phyloP scores from a whole-genome alignment of 2,113 vertebrate species.

The Melanerpes aurifrons region DNA sequence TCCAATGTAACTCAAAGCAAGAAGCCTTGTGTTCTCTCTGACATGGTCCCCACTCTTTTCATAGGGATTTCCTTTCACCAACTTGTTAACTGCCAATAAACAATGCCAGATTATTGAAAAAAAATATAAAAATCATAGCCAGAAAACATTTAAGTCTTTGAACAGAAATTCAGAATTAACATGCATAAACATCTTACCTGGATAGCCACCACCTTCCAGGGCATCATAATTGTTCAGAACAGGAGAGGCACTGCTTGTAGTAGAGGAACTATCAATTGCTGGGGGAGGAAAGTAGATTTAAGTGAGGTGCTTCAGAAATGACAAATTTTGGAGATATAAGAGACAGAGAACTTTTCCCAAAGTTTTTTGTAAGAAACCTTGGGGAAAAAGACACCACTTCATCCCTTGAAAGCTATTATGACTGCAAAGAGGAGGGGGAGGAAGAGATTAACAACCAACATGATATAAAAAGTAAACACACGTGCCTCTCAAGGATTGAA shows the following conservation, averaged over 20 bases:
- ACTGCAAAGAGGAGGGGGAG: neutral
- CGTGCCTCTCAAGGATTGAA: neutral
- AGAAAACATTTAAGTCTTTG: neutral
- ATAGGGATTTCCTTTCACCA: neutral
- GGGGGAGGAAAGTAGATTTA: neutral
- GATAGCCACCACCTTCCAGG: conserved; percentile 90
- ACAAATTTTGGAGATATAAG: neutral
- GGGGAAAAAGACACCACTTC: neutral
- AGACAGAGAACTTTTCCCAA: neutral
- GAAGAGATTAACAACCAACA: neutral
- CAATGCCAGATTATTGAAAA: neutral
- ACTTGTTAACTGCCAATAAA: neutral
- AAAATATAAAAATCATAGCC: neutral
- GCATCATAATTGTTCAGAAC: conserved; percentile 91
- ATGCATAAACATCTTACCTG: conserved; percentile 76
- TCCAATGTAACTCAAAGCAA: neutral
- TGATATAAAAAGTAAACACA: neutral
- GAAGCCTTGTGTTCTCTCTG: neutral
- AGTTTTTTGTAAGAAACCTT: neutral
- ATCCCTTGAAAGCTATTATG: neutral
- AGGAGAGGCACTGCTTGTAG: conserved; percentile 92
- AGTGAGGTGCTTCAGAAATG: neutral
- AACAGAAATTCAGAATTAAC: neutral
- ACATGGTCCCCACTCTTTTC: neutral
- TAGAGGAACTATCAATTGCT: conserved; percentile 94